Evolutionary conservation across 30 jellyfish, hydroid and myxozoan genomes (phyloP), one percentile per base, ranked within the genome.

Genomic region (Turritopsis dohrnii): DNA sequence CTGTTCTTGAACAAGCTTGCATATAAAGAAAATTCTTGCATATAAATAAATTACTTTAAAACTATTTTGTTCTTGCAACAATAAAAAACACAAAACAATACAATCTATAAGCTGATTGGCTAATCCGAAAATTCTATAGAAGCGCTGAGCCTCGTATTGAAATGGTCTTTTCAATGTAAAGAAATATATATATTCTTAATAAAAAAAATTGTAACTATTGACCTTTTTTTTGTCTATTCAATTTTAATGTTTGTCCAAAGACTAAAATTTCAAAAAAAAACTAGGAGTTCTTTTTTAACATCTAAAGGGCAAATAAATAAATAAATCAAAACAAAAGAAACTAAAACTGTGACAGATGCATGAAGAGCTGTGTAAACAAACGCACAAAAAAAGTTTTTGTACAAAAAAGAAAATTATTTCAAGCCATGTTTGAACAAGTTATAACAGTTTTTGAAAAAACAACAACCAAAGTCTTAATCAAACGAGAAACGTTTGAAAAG

Each of bases 101-200:
- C 28, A 69, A n/a, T 1, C 90, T 88, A 20, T 8, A 52, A 88
- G 87, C 88, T 89, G 96, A 91, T 91, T 91, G 97, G 97, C 85
- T 65, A 52, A 23, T 52, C 54, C 53, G 60, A 5, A 41, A 41
- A 76, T 82, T 66, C 94, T 76, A 79, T 86, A 79, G 90, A 83
- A 81, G 81, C 86, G 76, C 54, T 84, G 96, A 71, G 84, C 96
- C 96, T 81, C 95, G 89, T 87, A 86, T 69, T 69, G 77, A 69
- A n/a, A 21, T 69, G 9, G 16, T 69, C 22, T 69, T 41, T 41
- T 41, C 60, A 41, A 41, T 3, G 60, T 41, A 41, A 41, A 41
- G 60, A 41, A 41, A 41, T 41, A 69, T n/a, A 69, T n/a, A 69
- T 0, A n/a, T 69, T 69, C 30, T 69, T 23, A 69, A 69, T 69